phyloP scores from a whole-genome alignment of 1,140 invertebrate species.

The Piezodorus guildinii region DNA sequence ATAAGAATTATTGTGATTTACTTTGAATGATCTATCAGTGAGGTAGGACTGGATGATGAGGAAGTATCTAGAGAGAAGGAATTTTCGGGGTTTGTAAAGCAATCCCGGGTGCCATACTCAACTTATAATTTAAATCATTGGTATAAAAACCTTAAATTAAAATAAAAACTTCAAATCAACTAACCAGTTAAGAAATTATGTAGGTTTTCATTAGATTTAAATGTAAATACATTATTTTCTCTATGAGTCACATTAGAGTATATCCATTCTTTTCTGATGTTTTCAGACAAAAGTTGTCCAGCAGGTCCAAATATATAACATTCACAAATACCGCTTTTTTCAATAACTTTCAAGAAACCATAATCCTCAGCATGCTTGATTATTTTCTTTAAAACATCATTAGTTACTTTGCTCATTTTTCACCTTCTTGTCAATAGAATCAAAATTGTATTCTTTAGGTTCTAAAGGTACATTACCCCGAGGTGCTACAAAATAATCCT shows the following conservation, averaged over 20 bases:
- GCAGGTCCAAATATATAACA: conserved; percentile 36
- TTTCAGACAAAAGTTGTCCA: conserved; percentile 41
- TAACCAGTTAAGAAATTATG: not conserved
- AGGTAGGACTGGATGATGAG: too few species aligned
- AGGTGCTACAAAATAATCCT: conserved; percentile 83
- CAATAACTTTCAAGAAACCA: conserved; percentile 32
- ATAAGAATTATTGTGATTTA: too few species aligned
- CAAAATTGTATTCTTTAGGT: conserved; percentile 23
- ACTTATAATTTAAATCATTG: too few species aligned
- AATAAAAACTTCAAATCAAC: too few species aligned
- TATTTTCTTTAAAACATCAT: conserved; percentile 32
- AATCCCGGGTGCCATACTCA: too few species aligned
- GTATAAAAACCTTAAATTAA: too few species aligned
- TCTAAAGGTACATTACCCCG: conserved; percentile 61
- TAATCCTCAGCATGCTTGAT: conserved; percentile 34
- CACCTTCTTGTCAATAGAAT: not conserved
- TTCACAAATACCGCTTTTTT: conserved; percentile 31
- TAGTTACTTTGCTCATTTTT: conserved; percentile 12
- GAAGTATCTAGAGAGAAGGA: too few species aligned
- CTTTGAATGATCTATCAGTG: too few species aligned
- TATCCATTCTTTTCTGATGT: conserved; percentile 46
- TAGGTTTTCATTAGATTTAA: conserved; percentile 14
- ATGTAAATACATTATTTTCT: conserved; percentile 39
- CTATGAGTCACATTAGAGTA: conserved; percentile 40
- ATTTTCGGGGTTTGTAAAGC: too few species aligned